A percentile compares a stretch with the other conserved stretches of the same genome.
Evolutionary conservation across 2,797 vertebrate genomes (phyloP).

Genomic region (Fundulus diaphanus): DNA sequence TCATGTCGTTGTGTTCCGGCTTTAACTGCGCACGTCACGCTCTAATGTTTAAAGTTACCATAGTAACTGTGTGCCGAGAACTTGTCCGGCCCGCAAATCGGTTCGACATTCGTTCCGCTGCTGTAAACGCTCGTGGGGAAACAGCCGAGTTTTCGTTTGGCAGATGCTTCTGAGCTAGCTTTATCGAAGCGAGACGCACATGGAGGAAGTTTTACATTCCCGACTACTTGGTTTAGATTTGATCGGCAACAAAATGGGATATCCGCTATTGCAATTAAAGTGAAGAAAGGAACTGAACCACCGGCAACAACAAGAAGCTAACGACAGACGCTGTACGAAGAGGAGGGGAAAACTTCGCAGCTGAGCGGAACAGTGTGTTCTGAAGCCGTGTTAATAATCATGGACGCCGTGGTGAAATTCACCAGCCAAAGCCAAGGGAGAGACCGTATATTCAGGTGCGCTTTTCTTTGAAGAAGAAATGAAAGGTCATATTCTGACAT

Average conservation of each 20-base stretch:
- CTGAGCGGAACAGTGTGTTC: slow-evolving; percentile 55
- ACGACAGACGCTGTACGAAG: neutral
- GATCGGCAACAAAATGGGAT: rapidly evolving
- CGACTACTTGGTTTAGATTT: neutral
- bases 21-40: neutral
- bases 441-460: slow-evolving; percentile 90
- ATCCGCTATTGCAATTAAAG: neutral
- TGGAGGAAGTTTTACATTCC: slow-evolving; percentile 20
- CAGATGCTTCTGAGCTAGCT: neutral
- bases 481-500: neutral
- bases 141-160: slow-evolving; percentile 8
- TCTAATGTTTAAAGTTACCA: slow-evolving; percentile 2
- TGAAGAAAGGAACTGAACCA: neutral
- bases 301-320: neutral
- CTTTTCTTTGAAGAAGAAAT: neutral
- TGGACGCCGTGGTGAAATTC: slow-evolving; percentile 86
- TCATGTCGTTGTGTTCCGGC: too few species aligned
- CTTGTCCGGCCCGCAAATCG: slow-evolving; percentile 25
- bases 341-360: slow-evolving; percentile 3
- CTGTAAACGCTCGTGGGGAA: slow-evolving; percentile 44
- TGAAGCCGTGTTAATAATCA: slow-evolving; percentile 41
- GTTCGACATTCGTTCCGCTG: slow-evolving; percentile 42
- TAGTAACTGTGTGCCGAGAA: slow-evolving; percentile 14
- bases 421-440: slow-evolving; percentile 89
- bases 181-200: neutral